phyloP scores from a whole-genome alignment of 2,797 vertebrate species.

The Pipistrellus pipistrellus region DNA sequence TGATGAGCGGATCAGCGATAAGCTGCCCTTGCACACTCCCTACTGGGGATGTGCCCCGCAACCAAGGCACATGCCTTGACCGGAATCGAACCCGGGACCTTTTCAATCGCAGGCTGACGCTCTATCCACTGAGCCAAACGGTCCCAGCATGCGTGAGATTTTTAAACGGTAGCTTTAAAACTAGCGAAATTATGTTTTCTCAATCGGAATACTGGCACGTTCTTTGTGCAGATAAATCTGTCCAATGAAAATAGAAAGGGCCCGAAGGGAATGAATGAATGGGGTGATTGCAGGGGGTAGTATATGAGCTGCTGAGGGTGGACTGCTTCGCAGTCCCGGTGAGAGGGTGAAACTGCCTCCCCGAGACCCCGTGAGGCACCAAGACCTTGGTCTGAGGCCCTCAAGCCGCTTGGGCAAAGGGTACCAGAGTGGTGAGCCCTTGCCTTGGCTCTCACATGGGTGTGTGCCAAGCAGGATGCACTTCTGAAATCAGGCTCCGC shows the following conservation, averaged over 20 bases:
- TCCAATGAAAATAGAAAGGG: neutral
- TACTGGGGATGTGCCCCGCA: too few species aligned
- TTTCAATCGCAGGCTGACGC: too few species aligned
- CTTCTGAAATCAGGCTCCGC: constrained; percentile 69
- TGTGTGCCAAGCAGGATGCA: constrained; percentile 10
- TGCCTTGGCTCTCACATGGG: neutral
- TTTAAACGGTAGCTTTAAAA: constrained; percentile 69
- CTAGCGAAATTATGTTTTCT: constrained; percentile 65
- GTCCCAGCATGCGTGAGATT: neutral
- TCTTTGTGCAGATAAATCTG: neutral
- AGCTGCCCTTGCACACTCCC: too few species aligned
- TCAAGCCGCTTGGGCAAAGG: neutral
- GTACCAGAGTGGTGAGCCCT: neutral
- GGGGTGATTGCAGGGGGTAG: neutral
- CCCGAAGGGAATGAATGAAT: neutral
- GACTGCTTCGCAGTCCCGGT: neutral
- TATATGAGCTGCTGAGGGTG: neutral
- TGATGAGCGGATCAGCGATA: too few species aligned
- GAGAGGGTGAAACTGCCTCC: neutral
- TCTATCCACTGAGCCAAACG: too few species aligned
- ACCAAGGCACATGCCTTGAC: too few species aligned
- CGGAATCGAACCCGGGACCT: too few species aligned
- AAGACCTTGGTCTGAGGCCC: neutral
- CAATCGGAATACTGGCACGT: neutral
- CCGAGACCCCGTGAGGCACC: neutral